Conservation (phyloP, 53 echinoderm and acorn worm genomes). For the Paracentrotus lividus region DNA sequence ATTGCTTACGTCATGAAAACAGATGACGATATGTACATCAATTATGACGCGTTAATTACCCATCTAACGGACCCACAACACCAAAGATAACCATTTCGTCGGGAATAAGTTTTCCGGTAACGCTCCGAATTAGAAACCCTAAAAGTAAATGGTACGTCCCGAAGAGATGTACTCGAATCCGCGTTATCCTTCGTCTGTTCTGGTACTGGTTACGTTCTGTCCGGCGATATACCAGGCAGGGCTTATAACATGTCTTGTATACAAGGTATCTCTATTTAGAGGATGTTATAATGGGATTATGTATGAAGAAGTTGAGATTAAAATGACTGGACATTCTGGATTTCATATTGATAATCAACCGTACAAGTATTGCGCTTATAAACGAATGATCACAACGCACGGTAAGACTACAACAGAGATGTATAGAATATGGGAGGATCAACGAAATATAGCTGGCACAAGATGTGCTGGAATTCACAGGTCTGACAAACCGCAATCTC, state of each 20-base stretch:
- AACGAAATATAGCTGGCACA: background rate
- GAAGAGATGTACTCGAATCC: slow-evolving; percentile 63
- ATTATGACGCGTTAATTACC: slow-evolving; percentile 66
- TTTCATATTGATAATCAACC: slow-evolving; percentile 66
- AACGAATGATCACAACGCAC: slow-evolving; percentile 63
- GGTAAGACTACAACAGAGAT: slow-evolving; percentile 57
- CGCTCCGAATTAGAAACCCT: slow-evolving; percentile 70
- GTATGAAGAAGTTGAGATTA: slow-evolving; percentile 74
- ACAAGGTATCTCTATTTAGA: slow-evolving; percentile 71
- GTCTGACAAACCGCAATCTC: no score
- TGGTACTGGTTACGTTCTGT: slow-evolving; percentile 79
- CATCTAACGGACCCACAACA: slow-evolving; percentile 50
- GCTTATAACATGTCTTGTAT: slow-evolving; percentile 74
- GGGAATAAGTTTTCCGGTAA: slow-evolving; percentile 69
- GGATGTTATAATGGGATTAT: slow-evolving; percentile 78
- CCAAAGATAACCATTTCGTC: slow-evolving; percentile 62
- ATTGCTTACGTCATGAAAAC: slow-evolving; percentile 79
- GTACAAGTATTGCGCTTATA: slow-evolving; percentile 69
- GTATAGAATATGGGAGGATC: slow-evolving; percentile 74
- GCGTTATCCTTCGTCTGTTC: slow-evolving; percentile 74
- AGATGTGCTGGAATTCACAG: background rate
- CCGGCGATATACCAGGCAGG: slow-evolving; percentile 73
- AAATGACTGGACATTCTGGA: slow-evolving; percentile 52
- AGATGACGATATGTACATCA: slow-evolving; percentile 80
- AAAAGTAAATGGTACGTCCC: slow-evolving; percentile 80